Conservation (phyloP, 1,140 invertebrate genomes). For the Lepidurus packardi region DNA sequence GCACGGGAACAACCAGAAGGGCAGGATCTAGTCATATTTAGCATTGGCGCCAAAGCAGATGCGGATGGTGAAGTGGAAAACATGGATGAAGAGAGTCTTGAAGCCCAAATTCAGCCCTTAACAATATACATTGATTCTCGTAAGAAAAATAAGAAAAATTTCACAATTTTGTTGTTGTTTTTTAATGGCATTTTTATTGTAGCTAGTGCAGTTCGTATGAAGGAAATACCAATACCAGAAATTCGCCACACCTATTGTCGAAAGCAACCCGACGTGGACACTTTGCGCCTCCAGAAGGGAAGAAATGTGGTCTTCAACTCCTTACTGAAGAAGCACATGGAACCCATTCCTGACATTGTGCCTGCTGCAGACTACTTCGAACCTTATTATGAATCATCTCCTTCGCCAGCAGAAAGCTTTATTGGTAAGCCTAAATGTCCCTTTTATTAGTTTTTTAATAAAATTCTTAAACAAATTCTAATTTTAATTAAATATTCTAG, state of each 20-base stretch:
- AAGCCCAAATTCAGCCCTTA: background rate
- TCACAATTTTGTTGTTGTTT: background rate
- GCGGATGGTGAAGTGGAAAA: background rate
- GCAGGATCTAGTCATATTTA: background rate
- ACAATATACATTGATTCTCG: background rate
- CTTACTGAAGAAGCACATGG: background rate
- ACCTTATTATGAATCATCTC: background rate
- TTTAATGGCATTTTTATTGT: background rate
- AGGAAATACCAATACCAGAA: background rate
- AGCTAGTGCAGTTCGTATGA: background rate
- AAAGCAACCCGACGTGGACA: background rate
- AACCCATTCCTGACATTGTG: background rate
- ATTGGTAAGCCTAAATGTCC: background rate
- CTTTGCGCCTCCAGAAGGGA: background rate
- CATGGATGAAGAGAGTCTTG: background rate
- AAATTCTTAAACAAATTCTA: background rate
- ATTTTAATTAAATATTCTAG: no score
- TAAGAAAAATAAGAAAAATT: background rate
- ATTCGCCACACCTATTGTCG: background rate
- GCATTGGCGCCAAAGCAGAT: background rate
- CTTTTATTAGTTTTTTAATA: background rate
- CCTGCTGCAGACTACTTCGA: background rate
- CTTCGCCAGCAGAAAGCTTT: background rate
- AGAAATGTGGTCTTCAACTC: background rate
- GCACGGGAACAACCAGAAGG: background rate